Percentiles rank a stretch among this genome's conserved stretches.
phyloP scores from a whole-genome alignment of 1,140 invertebrate genomes.

The Druon quercuslanigerum region DNA sequence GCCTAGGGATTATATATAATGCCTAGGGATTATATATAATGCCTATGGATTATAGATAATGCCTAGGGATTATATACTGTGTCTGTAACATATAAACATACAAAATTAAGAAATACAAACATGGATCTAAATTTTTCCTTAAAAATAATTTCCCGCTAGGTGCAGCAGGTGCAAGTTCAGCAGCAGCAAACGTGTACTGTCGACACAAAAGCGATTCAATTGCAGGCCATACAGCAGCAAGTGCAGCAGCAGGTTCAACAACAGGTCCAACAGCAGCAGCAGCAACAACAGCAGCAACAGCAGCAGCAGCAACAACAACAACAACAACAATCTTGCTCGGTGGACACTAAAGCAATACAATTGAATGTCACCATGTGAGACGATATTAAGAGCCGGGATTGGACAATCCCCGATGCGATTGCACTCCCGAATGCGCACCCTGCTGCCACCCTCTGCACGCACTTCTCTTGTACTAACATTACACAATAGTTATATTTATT shows the following conservation, averaged over 20 bases:
- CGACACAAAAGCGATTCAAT: conserved; percentile 58
- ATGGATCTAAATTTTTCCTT: not conserved
- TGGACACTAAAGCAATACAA: conserved; percentile 75
- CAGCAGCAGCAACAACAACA: conserved; percentile 68
- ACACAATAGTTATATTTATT: conserved; percentile 74
- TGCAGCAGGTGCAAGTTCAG: conserved; percentile 59
- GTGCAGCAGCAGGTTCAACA: conserved; percentile 65
- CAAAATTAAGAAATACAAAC: no score
- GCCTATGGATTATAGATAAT: no score
- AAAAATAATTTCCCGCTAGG: conserved; percentile 65
- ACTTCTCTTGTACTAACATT: conserved; percentile 75
- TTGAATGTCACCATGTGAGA: conserved; percentile 75
- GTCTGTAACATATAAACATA: no score
- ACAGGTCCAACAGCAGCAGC: conserved; percentile 63
- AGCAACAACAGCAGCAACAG: conserved; percentile 64
- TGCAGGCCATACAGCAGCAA: conserved; percentile 55
- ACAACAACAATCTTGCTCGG: conserved; percentile 68
- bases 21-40: fast-evolving
- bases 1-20: fast-evolving
- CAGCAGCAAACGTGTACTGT: conserved; percentile 56
- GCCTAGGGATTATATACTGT: no score
- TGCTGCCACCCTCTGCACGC: conserved; percentile 74
- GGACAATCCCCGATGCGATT: conserved; percentile 64
- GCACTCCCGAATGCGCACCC: conserved; percentile 67
- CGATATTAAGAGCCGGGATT: conserved; percentile 65